phyloP scores from a whole-genome alignment of 2,113 vertebrate genomes.

The Pterophyllum scalare region DNA sequence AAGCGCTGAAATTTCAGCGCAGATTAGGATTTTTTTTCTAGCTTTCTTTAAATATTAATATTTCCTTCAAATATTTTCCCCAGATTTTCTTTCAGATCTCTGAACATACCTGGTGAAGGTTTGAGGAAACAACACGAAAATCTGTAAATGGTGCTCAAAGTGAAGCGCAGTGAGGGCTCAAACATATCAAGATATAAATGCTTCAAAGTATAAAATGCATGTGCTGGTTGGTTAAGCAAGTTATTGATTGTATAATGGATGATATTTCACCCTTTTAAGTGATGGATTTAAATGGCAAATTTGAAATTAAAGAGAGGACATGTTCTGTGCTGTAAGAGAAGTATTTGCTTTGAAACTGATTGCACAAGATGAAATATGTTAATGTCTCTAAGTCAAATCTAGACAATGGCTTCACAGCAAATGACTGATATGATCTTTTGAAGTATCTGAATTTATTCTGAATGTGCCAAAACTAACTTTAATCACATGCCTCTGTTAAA shows the following conservation, averaged over 20 bases:
- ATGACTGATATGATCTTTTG: not conserved
- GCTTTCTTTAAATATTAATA: slow-evolving; percentile 39
- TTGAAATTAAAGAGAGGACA: slow-evolving; percentile 3
- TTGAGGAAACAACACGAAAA: slow-evolving; percentile 48
- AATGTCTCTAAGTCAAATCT: not conserved
- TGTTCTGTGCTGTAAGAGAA: slow-evolving; percentile 17
- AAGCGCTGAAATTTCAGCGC: slow-evolving; percentile 25
- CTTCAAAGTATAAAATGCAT: slow-evolving; percentile 11
- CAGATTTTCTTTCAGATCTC: slow-evolving; percentile 78
- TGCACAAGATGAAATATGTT: not conserved
- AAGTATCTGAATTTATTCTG: slow-evolving; percentile 27
- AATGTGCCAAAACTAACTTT: slow-evolving; percentile 51
- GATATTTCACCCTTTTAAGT: not conserved
- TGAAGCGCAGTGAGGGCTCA: slow-evolving; percentile 13
- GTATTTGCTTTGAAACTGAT: not conserved
- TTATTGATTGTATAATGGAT: slow-evolving; percentile 5
- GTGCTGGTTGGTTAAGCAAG: slow-evolving; percentile 9
- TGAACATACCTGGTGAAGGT: slow-evolving; percentile 63
- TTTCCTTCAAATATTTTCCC: slow-evolving; percentile 60
- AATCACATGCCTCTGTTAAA: not conserved
- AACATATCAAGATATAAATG: slow-evolving; percentile 37
- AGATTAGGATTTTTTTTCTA: not conserved
- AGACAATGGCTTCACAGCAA: not conserved
- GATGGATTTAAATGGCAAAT: slow-evolving; percentile 18
- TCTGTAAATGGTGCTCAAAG: slow-evolving; percentile 34